Evolutionary conservation across 2,888 invertebrate species (phyloP).

Genomic region (Lacanobia oleracea): DNA sequence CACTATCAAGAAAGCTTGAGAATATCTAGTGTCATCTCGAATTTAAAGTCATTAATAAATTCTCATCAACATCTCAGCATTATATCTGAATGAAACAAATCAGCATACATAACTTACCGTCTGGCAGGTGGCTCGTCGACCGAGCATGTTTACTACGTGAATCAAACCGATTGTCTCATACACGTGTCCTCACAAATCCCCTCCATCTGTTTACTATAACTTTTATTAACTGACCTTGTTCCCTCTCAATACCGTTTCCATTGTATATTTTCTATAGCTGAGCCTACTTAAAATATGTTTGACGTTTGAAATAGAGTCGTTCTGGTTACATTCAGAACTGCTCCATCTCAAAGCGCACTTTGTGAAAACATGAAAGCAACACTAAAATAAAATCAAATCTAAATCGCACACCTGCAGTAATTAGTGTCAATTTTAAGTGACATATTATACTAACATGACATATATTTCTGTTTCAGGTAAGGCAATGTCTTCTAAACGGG

Average conservation of each 20-base stretch:
- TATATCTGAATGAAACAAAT: conserved; percentile 54
- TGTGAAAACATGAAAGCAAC: conserved; percentile 33
- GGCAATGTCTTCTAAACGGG: conserved; percentile 88
- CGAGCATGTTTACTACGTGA: conserved; percentile 52
- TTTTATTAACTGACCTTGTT: conserved; percentile 37
- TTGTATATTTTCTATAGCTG: conserved; percentile 18
- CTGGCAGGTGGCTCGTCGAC: conserved; percentile 41
- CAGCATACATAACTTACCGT: conserved; percentile 35
- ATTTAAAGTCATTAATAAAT: conserved; percentile 23
- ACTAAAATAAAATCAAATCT: conserved; percentile 46
- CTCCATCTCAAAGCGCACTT: conserved; percentile 15
- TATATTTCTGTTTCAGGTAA: conserved; percentile 88
- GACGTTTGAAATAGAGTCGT: conserved; percentile 8
- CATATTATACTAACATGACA: conserved; percentile 62
- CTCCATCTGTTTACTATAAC: conserved; percentile 49
- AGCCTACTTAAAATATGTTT: neutral
- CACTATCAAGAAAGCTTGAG: conserved; percentile 7
- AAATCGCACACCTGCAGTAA: conserved; percentile 42
- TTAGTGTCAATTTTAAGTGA: conserved; percentile 43
- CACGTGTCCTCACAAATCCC: conserved; percentile 47
- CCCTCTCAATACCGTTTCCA: conserved; percentile 22
- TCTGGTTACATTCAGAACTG: conserved; percentile 22
- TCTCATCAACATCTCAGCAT: conserved; percentile 40
- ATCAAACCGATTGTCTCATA: conserved; percentile 53
- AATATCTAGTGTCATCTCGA: conserved; percentile 5